Base-by-base conservation (phyloP, 2,888 invertebrate genomes). In the Ypsolopha scabrella region DNA sequence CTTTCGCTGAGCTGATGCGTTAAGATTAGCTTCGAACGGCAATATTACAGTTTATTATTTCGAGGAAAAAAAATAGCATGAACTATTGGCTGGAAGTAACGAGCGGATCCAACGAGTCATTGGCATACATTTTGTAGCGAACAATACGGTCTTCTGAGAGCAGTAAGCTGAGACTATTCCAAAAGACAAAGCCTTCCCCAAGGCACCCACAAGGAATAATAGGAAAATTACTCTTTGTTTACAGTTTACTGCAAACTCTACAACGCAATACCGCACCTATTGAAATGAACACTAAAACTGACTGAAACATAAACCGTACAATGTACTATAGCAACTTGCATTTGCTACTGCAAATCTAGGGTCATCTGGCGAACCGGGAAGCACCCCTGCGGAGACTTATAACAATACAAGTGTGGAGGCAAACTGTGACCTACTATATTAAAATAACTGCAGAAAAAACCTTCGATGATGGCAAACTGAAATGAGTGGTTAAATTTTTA, bases 171-270 rank as follows among this genome's bases (percentile, higher is more conserved):
- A 24, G 46, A 46, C 33, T 6, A 34, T 35, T 35, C 6, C 4
- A 34, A n/a, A 46, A 35, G 35, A 33, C 33, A 46, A 46, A 11
- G 13, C 36, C 37, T 37, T 56, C 64, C 60, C 61, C 58, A 57
- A 55, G 66, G 72, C 77, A 78, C 79, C 79, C 77, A 67, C 60
- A 11, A 8, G 59, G 59, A 64, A 68, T 63, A 62, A 60, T 68
- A 62, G 64, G 60, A 56, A 62, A 69, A 79, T 69, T 66, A 68
- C 70, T 61, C 67, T 77, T 80, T 80, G 80, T 80, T 67, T 68
- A 70, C 59, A 57, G 60, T 55, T 60, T 56, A 56, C 60, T 57
- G 58, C 54, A 55, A 57, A 58, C 57, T 57, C 58, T 57, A 57
- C 55, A 54, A 53, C 24, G 24, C 24, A 24, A 24, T 24, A 24